Conservation (phyloP, 23 tunicate genomes). For the Styela clava region DNA sequence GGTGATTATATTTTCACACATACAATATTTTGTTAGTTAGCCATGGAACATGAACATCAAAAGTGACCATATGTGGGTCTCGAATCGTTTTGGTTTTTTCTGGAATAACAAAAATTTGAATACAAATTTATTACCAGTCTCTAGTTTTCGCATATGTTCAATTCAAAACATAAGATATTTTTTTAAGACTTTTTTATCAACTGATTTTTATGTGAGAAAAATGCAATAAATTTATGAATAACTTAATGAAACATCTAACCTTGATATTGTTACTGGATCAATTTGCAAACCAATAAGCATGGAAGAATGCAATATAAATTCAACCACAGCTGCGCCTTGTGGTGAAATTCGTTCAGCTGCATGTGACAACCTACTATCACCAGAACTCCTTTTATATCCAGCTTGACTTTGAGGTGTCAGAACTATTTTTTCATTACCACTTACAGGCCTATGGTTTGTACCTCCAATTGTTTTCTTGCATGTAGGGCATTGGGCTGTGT, state of each 20-base stretch:
- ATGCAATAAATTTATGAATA: too few relatives aligned
- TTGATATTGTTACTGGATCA: background rate
- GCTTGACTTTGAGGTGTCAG: constrained; percentile 59
- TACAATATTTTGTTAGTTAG: too few relatives aligned
- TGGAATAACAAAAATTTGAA: too few relatives aligned
- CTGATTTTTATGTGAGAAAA: too few relatives aligned
- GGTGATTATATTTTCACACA: too few relatives aligned
- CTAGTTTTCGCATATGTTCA: too few relatives aligned
- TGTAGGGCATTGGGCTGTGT: constrained; percentile 8
- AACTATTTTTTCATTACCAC: constrained; percentile 43
- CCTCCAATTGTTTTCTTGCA: constrained; percentile 31
- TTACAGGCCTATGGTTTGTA: background rate
- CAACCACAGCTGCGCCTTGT: constrained; percentile 17
- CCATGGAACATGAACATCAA: too few relatives aligned
- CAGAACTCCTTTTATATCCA: constrained; percentile 38
- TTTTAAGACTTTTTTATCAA: too few relatives aligned
- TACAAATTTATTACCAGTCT: too few relatives aligned
- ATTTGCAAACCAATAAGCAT: background rate
- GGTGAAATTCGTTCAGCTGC: constrained; percentile 44
- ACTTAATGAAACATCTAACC: constrained; percentile 17
- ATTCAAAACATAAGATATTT: too few relatives aligned
- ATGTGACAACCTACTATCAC: background rate
- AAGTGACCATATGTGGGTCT: too few relatives aligned
- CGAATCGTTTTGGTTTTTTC: too few relatives aligned
- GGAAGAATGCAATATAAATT: constrained; percentile 3